Percentiles rank a stretch among this genome's conserved stretches.
These are phyloP conservation scores for Ciconia boyciana DNA, from an alignment of 2,113 vertebrate species.

Conservation along the genomic window DNA sequence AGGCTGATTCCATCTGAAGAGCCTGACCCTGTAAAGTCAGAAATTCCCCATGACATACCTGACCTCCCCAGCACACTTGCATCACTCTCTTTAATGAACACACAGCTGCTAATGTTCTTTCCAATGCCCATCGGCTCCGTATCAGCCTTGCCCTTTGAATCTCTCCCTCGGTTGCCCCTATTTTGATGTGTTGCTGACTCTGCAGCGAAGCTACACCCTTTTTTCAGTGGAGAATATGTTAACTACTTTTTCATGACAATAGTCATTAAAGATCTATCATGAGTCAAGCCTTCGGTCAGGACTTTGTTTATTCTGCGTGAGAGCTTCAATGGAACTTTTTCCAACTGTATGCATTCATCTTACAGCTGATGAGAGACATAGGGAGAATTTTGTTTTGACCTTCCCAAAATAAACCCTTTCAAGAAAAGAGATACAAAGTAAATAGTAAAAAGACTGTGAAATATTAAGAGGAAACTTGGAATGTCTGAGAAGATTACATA, in stretches of 20 bases:
- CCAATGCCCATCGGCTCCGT: not conserved
- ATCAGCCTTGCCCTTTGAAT: not conserved
- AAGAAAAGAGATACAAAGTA: conserved; percentile 61
- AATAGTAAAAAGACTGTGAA: conserved; percentile 55
- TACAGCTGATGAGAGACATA: conserved; percentile 48
- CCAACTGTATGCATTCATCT: conserved; percentile 53
- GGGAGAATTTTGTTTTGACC: conserved; percentile 60
- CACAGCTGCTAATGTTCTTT: not conserved
- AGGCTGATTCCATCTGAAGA: not conserved
- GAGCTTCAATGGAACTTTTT: conserved; percentile 42
- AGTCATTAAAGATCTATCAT: conserved; percentile 65
- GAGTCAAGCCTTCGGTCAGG: conserved; percentile 42
- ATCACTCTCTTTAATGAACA: not conserved
- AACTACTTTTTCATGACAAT: conserved; percentile 64
- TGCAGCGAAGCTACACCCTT: not conserved
- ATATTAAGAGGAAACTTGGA: conserved; percentile 41
- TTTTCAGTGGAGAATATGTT: not conserved
- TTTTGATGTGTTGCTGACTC: conserved; percentile 31
- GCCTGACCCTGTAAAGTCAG: not conserved
- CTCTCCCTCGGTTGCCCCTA: not conserved
- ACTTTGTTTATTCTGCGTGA: conserved; percentile 51
- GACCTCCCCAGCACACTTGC: not conserved
- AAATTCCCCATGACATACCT: not conserved
- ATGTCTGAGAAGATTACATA: conserved; percentile 18
- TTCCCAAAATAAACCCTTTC: conserved; percentile 57